Evolutionary conservation across 2,113 vertebrate species (phyloP), one percentile per base, ranked within the genome.

Genomic region (Symphodus melops): DNA sequence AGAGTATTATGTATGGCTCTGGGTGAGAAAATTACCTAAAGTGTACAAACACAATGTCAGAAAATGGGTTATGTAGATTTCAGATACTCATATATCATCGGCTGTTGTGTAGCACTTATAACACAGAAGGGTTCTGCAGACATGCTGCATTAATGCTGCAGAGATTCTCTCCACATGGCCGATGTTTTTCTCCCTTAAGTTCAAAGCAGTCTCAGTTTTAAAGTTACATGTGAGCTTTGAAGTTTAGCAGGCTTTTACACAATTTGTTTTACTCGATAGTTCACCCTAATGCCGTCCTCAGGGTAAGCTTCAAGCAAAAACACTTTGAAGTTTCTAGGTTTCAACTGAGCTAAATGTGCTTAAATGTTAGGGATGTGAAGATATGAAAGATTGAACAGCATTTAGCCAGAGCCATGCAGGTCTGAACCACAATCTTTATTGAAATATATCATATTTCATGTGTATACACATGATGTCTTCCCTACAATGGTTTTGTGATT

Each of bases 1-100:
- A 88, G 65, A 58, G 68, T 61, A 60, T 86, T 86, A 90, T 81
- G 54, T 48, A 56, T 21, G 74, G 41, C 69, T 79, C 81, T 53
- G 52, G 67, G 81, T 86, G 84, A 84, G 75, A 64, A 64, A 69
- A 79, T 81, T 61, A 78, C 68, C 42, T 56, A 28, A 59, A 60
- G 64, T 44, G 23, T 36, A 58, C 64, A 68, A 56, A 68, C 75
- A 63, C 17, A 57, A 33, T 57, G 46, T 55, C 58, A 63, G 33
- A 17, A n/a, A 48, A 83, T 20, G 20, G 41, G 23, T 20, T 1
- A 12, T 9, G 17, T 63, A 76, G 69, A 61, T 62, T 56, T 25
- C 46, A 56, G 57, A 39, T 60, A 56, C 44, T 68, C 39, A 33
- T 49, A 68, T 48, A 3, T 13, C 1, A 44, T 52, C 75, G 63